Evolutionary conservation across 2,113 vertebrate species (phyloP), one percentile per base, ranked within the genome.

Genomic region (Irena cyanogastra): DNA sequence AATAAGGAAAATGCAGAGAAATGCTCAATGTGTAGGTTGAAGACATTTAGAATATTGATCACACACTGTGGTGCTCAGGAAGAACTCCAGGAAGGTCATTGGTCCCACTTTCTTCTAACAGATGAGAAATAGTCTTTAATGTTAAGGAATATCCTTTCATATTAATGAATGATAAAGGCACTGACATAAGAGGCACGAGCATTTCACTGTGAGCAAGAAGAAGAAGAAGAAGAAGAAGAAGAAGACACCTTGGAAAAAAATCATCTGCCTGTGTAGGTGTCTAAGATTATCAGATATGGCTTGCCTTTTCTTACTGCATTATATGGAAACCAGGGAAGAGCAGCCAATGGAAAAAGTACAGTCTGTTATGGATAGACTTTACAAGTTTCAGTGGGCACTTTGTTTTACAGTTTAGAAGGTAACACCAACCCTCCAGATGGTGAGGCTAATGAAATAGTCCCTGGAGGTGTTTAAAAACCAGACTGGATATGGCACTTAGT

Each of bases 161-260:
- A 83, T 37, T 28, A 74, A 83, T 30, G 83, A 92, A 84, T 39
- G 9, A 50, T 63, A 75, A 93, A 95, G 91, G 84, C 92, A 95
- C 76, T 75, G 74, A 70, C 11, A 6, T 49, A 87, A 86, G 64
- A 93, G 84, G 72, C 61, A 95, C 79, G 47, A 71, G 53, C 26
- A 90, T 87, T 92, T 86, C 52, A 64, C 54, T 59, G 16, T 53
- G 69, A 81, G 41, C 35, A 83, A 81, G 63, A 78, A 88, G 30
- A 68, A 72, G 12, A 50, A 79, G 30, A 47, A 31, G 57, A 60
- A 28, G 47, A n/a, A n/a, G n/a, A n/a, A n/a, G n/a, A n/a, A n/a
- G n/a, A n/a, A n/a, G n/a, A 71, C 6, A 65, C 4, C 27, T 72
- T 65, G 30, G 16, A 82, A 88, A 80, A 79, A 72, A 64, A 37